phyloP scores from a whole-genome alignment of 2,113 vertebrate genomes.

The Anoura caudifer region DNA sequence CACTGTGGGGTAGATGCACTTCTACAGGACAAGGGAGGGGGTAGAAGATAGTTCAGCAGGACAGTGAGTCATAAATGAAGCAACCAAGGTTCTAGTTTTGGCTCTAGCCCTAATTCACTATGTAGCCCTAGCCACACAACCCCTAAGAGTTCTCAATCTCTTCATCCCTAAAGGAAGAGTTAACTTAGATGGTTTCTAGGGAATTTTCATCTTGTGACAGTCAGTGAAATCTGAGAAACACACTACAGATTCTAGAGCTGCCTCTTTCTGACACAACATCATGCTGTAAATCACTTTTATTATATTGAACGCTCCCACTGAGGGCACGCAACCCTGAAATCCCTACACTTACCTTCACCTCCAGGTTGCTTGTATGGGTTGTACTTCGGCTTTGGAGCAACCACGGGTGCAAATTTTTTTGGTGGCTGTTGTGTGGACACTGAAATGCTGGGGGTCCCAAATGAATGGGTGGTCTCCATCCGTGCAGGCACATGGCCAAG shows the following conservation, averaged over 20 bases:
- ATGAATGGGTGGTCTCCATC: slow-evolving; percentile 95
- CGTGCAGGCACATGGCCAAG: slow-evolving; percentile 91
- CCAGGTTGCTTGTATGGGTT: slow-evolving; percentile 91
- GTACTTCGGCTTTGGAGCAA: slow-evolving; percentile 97
- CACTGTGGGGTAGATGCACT: accelerated
- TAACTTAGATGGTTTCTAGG: background rate
- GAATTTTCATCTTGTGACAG: background rate
- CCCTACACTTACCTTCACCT: slow-evolving; percentile 80
- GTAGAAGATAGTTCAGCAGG: background rate
- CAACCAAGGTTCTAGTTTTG: background rate
- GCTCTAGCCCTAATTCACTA: background rate
- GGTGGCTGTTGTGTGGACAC: slow-evolving; percentile 94
- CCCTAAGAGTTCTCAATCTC: background rate
- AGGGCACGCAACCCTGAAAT: background rate
- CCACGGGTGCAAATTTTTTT: slow-evolving; percentile 96
- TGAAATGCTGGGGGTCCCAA: slow-evolving; percentile 94
- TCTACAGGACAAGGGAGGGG: background rate
- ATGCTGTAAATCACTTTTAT: background rate
- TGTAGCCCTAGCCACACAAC: background rate
- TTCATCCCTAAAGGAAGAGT: background rate
- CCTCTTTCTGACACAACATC: background rate
- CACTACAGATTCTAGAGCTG: background rate
- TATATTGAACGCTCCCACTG: background rate
- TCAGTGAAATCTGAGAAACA: background rate
- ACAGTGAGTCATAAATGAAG: background rate